Evolutionary conservation across 1,140 invertebrate species (phyloP).

Genomic region (Tetraneura akinire): DNA sequence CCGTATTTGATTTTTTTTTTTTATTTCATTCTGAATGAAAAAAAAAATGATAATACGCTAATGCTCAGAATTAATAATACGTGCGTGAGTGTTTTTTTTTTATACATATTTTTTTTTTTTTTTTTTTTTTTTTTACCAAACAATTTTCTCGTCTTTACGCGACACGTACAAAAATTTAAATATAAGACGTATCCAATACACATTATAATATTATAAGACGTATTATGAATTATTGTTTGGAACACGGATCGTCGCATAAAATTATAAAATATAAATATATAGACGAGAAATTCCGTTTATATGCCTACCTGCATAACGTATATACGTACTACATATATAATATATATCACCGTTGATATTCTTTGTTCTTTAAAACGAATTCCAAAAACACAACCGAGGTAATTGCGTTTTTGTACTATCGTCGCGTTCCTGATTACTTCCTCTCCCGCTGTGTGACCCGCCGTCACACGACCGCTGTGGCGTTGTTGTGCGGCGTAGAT

Average conservation of each 20-base stretch:
- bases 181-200: no score
- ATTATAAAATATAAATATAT: no score
- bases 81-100: no score
- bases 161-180: no score
- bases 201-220: no score
- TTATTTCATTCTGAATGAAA: neutral
- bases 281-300: no score
- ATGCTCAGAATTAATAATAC: no score
- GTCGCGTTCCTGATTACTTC: slow-evolving; percentile 33
- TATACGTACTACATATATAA: neutral
- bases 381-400: slow-evolving; percentile 32
- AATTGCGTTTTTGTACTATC: slow-evolving; percentile 38
- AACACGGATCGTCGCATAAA: neutral
- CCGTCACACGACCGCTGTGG: neutral
- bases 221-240: no score
- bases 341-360: neutral
- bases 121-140: no score
- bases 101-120: no score
- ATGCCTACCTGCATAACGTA: neutral
- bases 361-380: slow-evolving; percentile 35
- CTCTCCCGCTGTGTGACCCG: slow-evolving; percentile 31
- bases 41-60: slow-evolving; percentile 7
- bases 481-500: slow-evolving; percentile 12
- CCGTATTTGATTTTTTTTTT: neutral
- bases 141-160: no score